These are phyloP conservation scores for Alethe diademata DNA, from an alignment of 2,113 vertebrate species.

Conservation along the genomic window DNA sequence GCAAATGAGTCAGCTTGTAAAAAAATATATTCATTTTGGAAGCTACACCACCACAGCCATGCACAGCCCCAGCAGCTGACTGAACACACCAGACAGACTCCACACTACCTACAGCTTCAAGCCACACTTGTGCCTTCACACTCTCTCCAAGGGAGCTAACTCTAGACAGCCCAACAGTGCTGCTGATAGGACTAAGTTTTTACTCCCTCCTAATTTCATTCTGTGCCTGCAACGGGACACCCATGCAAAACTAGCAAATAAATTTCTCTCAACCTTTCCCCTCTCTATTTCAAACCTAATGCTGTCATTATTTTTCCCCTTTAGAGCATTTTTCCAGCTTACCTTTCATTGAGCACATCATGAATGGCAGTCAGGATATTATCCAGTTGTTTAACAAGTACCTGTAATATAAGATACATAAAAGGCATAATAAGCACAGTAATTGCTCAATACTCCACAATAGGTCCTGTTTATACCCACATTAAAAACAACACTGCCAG, in stretches of 20 bases:
- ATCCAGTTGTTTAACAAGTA: slow-evolving; percentile 97
- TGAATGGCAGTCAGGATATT: slow-evolving; percentile 93
- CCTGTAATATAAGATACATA: slow-evolving; percentile 70
- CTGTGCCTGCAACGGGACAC: background rate
- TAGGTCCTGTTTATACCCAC: background rate
- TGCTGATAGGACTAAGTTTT: background rate
- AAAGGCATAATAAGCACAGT: background rate
- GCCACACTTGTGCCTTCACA: background rate
- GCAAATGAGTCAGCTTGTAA: background rate
- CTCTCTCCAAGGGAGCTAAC: background rate
- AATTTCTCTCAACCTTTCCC: background rate
- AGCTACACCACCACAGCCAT: background rate
- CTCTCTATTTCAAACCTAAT: background rate
- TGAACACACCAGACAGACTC: background rate
- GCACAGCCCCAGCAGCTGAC: background rate
- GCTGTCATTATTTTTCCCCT: background rate
- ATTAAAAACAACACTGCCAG: background rate
- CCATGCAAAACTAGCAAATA: background rate
- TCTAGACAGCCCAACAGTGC: background rate
- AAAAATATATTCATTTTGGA: background rate
- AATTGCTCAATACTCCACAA: background rate
- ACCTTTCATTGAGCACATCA: slow-evolving; percentile 98
- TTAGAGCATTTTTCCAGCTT: slow-evolving; percentile 27
- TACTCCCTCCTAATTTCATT: background rate
- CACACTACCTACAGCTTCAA: background rate